Base-by-base conservation (phyloP, 1,140 invertebrate genomes). In the Drosophila azteca region DNA sequence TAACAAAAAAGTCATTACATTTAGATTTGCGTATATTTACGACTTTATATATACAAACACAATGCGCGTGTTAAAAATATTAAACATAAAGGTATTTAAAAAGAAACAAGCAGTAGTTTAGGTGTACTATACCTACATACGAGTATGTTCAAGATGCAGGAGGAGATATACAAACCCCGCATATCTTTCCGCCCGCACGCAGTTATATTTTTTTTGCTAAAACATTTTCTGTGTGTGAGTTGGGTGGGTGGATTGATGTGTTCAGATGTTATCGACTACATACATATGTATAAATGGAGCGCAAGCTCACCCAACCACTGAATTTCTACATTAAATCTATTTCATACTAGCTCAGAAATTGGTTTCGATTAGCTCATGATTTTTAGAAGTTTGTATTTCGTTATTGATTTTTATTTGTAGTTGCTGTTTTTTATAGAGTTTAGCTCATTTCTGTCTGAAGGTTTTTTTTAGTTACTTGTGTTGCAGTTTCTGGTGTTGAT, bases 1-100 rank as follows among this genome's bases (percentile, higher is more conserved):
- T 72, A 39, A n/a, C n/a, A n/a, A n/a, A n/a, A n/a, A 53, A 57
- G 45, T 72, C 31, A 73, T n/a, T n/a, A 62, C 41, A 17, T 39
- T 48, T 58, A 52, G 48, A 64, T 46, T 73, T 55, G 58, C 46
- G 54, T 79, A 79, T 75, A 78, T 69, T 81, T 82, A 59, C 77
- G 69, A 79, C 53, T 68, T 79, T 69, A 75, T 75, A 74, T 80
- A 58, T 82, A 82, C 76, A 39, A 39, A 83, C 69, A 63, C 60
- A 82, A 77, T 81, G 52, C 62, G 51, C 64, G 59, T 45, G 58
- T 79, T 79, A 74, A 72, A 79, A 57, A 73, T 57, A 81, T 67
- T 58, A 64, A 79, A 68, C 65, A 73, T 63, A 41, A 55, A 66
- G 31, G 26, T 51, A 61, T 46, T 53, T 53, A 50, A 31, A 43